Conservation (phyloP, 2,888 invertebrate genomes). For the Athalia circularis region DNA sequence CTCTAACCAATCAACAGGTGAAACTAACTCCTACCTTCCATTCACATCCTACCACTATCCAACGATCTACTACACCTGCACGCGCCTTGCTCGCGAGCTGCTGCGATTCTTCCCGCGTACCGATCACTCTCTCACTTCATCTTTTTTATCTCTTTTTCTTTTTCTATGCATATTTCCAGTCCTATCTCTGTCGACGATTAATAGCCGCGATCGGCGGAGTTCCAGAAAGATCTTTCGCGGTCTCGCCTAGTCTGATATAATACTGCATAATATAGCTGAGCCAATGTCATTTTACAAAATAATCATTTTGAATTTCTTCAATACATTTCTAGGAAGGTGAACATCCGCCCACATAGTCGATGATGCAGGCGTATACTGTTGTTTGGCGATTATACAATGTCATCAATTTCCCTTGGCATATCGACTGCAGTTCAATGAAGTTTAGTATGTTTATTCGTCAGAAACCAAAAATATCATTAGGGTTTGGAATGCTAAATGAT, state of each 20-base stretch:
- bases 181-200: neutral
- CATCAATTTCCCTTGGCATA: neutral
- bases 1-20: slow-evolving; percentile 57
- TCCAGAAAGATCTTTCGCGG: neutral
- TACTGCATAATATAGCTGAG: too few relatives aligned
- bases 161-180: neutral
- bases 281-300: neutral
- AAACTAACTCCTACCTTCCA: slow-evolving; percentile 31
- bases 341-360: too few relatives aligned
- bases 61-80: slow-evolving; percentile 2
- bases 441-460: neutral
- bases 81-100: neutral
- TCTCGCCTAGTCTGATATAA: neutral
- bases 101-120: neutral
- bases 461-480: neutral
- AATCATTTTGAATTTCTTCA: too few relatives aligned
- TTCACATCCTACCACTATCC: slow-evolving; percentile 23
- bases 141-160: neutral
- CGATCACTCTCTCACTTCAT: neutral
- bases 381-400: neutral
- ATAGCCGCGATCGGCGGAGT: neutral
- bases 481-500: neutral
- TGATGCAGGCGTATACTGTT: too few relatives aligned
- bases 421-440: neutral
- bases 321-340: too few relatives aligned